These are phyloP conservation scores for Indicator indicator DNA, from an alignment of 2,113 vertebrate species.

Conservation along the genomic window DNA sequence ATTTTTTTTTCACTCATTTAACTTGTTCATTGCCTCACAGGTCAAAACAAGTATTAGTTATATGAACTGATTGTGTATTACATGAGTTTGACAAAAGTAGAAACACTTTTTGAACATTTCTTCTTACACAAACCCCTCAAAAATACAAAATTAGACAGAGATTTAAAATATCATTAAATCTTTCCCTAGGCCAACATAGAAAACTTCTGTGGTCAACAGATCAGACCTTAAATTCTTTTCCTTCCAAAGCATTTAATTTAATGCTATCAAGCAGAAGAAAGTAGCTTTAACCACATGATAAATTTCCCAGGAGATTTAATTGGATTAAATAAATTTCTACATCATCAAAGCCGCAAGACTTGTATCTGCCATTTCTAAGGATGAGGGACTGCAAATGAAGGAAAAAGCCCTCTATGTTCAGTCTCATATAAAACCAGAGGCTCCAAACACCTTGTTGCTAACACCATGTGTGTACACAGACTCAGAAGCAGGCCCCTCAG, in stretches of 20 bases:
- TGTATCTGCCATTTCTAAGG: neutral
- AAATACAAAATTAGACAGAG: neutral
- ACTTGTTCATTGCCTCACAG: neutral
- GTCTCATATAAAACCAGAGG: neutral
- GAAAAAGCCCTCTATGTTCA: neutral
- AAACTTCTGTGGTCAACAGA: neutral
- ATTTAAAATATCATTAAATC: neutral
- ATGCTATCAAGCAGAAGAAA: neutral
- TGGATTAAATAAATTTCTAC: neutral
- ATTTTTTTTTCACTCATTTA: neutral
- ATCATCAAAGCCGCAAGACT: neutral
- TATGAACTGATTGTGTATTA: neutral
- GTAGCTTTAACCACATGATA: neutral
- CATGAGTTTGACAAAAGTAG: neutral
- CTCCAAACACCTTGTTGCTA: neutral
- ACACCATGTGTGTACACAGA: accelerated
- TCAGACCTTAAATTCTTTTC: neutral
- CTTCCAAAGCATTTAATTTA: neutral
- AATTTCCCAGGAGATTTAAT: neutral
- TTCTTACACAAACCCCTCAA: neutral
- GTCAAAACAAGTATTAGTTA: neutral
- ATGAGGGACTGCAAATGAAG: neutral
- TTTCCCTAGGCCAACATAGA: neutral
- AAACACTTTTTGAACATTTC: neutral
- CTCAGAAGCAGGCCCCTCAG: neutral